Conservation (phyloP, 2,888 invertebrate genomes). For the Nebria salina region DNA sequence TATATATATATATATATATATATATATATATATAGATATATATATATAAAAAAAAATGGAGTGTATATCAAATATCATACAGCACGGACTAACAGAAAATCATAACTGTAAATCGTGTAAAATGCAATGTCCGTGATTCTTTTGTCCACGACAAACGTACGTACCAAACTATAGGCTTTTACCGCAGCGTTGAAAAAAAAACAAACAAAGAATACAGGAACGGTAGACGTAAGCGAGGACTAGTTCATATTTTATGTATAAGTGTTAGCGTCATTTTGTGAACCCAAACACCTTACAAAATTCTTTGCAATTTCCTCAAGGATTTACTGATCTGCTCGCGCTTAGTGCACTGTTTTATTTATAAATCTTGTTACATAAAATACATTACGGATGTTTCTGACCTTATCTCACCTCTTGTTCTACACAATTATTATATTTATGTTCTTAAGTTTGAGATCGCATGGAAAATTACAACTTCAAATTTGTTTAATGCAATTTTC, state of each 20-base stretch:
- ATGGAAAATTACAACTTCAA: too few relatives aligned
- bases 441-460: not conserved
- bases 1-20: too few relatives aligned
- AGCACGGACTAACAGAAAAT: not conserved
- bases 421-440: not conserved
- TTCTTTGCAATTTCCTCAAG: conserved; percentile 37
- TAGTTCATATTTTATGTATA: conserved; percentile 40
- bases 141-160: not conserved
- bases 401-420: too few relatives aligned
- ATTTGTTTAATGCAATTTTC: too few relatives aligned
- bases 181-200: not conserved
- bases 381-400: not conserved
- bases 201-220: not conserved
- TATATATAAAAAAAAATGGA: not conserved
- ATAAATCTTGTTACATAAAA: conserved; percentile 38
- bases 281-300: conserved; percentile 24
- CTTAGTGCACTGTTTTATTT: conserved; percentile 43
- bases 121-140: not conserved
- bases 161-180: not conserved
- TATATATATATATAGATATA: too few relatives aligned
- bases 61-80: not conserved
- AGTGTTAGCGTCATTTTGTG: conserved; percentile 28
- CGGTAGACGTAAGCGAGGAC: conserved; percentile 12
- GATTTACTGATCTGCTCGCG: conserved; percentile 39
- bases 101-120: not conserved